These are phyloP conservation scores for Porites cylindrica DNA, from an alignment of 92 coral and sea anemone species.

Conservation along the genomic window DNA sequence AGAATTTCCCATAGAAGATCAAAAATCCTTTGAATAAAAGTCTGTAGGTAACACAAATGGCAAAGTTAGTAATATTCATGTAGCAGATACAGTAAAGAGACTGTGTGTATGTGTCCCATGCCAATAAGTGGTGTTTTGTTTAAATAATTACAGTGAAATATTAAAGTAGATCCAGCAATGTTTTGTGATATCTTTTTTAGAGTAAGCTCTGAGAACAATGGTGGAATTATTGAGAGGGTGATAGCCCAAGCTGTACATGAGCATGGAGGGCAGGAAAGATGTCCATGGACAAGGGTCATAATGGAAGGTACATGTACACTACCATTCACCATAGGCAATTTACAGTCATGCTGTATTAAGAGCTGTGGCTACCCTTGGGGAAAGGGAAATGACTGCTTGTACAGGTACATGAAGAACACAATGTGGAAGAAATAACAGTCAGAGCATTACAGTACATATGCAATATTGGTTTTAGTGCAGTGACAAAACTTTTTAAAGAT, in stretches of 20 bases:
- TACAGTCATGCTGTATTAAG: not conserved
- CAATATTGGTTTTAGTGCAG: constrained; percentile 8
- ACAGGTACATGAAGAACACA: not conserved
- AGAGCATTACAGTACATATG: not conserved
- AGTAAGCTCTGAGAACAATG: constrained; percentile 46
- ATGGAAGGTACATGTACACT: constrained; percentile 49
- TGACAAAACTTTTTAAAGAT: not conserved
- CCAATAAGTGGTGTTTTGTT: constrained; percentile 14
- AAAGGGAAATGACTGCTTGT: not conserved
- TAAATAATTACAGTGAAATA: constrained; percentile 20
- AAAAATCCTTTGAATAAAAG: constrained; percentile 16
- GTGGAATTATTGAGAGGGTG: constrained; percentile 34
- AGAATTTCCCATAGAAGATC: constrained; percentile 16
- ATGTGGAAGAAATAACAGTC: constrained; percentile 4
- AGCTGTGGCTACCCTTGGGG: not conserved
- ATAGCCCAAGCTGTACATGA: constrained; percentile 35
- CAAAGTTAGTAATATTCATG: too few species aligned
- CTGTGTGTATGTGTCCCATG: constrained; percentile 9
- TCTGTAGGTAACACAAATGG: not conserved
- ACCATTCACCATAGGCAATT: constrained; percentile 9
- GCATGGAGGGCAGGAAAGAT: constrained; percentile 56
- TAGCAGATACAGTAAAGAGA: not conserved
- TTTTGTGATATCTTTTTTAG: constrained; percentile 20
- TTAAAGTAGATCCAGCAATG: constrained; percentile 26
- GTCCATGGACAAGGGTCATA: constrained; percentile 60